phyloP scores from a whole-genome alignment of 2,888 invertebrate genomes.

The Arrhopalites spinosus region DNA sequence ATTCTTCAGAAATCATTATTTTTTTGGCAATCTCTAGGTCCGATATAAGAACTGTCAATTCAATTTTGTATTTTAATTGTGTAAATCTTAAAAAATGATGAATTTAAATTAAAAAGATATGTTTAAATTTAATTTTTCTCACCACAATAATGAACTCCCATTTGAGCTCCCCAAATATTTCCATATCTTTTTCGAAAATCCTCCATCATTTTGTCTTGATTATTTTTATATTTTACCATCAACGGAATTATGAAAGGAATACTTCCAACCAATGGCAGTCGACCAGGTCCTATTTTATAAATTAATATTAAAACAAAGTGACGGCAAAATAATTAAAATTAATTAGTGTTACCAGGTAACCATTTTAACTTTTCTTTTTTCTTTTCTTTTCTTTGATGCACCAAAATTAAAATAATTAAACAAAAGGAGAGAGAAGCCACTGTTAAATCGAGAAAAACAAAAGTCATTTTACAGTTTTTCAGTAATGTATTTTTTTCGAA shows the following conservation, averaged over 20 bases:
- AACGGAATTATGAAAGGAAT: conserved; percentile 20
- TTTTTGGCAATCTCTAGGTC: conserved; percentile 34
- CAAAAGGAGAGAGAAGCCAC: too few species aligned
- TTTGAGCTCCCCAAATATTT: conserved; percentile 23
- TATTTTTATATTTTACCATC: background rate
- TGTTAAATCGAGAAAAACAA: too few species aligned
- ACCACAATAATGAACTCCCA: conserved; percentile 30
- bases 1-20: conserved; percentile 39
- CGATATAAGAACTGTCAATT: conserved; percentile 21
- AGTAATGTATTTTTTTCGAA: too few species aligned
- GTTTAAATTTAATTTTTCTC: too few species aligned
- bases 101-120: background rate
- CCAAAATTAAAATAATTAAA: too few species aligned
- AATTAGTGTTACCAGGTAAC: too few species aligned
- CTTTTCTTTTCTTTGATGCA: too few species aligned
- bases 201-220: background rate
- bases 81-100: background rate
- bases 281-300: conserved; percentile 9
- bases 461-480: too few species aligned
- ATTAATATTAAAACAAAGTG: too few species aligned
- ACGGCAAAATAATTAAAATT: too few species aligned
- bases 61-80: background rate
- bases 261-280: conserved; percentile 19
- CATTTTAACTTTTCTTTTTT: too few species aligned
- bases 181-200: conserved; percentile 16